Conservation (phyloP, 2,797 vertebrate species). For the Chanos chanos region DNA sequence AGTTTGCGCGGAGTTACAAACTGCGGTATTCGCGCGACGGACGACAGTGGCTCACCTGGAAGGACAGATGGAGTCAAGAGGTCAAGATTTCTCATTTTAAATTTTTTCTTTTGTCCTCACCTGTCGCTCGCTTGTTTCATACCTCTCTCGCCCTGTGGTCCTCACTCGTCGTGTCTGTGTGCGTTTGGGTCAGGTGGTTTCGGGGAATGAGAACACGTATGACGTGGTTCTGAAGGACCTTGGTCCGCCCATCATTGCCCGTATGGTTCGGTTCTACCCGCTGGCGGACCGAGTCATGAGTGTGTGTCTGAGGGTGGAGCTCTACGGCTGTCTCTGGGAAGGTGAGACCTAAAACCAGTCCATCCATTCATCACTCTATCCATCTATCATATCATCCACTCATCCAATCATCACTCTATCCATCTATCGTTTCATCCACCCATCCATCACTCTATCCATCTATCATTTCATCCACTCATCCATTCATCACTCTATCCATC, state of each 20-base stretch:
- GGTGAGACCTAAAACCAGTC: conserved; percentile 64
- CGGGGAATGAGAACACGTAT: conserved; percentile 88
- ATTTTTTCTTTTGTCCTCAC: neutral
- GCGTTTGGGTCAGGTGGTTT: conserved; percentile 75
- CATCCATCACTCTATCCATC: no score
- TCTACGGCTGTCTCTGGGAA: conserved; percentile 90
- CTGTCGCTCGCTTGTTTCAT: neutral
- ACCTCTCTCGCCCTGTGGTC: neutral
- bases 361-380: neutral
- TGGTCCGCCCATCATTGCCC: conserved; percentile 83
- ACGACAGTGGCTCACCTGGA: conserved; percentile 86
- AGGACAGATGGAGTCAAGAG: conserved; percentile 84
- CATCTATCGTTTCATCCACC: no score
- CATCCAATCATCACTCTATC: no score
- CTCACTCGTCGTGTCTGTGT: neutral
- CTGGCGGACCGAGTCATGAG: conserved; percentile 92
- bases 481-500: no score
- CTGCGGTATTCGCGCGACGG: conserved; percentile 87
- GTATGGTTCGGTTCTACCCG: conserved; percentile 86
- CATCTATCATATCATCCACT: no score
- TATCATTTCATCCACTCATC: no score
- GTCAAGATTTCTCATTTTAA: conserved; percentile 56
- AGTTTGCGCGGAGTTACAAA: conserved; percentile 84
- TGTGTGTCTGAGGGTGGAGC: conserved; percentile 91
- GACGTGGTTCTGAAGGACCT: conserved; percentile 91